Evolutionary conservation across 2,888 invertebrate species (phyloP), one percentile per base, ranked within the genome.

Genomic region (Lordiphosa andalusiaca): DNA sequence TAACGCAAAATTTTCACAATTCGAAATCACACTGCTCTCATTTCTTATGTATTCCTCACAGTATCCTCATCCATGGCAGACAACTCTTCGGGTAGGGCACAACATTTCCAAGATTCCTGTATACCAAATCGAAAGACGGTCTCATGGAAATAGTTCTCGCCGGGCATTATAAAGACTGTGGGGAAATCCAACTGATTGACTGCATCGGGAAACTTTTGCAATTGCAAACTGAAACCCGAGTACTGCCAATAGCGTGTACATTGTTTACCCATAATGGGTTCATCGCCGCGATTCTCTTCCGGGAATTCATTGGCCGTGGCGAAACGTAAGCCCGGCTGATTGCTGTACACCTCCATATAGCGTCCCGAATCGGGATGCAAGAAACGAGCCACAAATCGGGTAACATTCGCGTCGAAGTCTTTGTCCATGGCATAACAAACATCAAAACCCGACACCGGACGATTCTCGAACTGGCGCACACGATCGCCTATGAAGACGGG

Each of bases 171-270:
- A 42, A 95, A 91, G 0, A 93, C 91, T 48, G 92, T 92, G 0
- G 96, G 96, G 80, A 96, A 96, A 73, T 94, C 93, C 72, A 89
- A 89, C 94, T 95, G 93, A 88, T 97, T 96, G 1, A 95, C 91
- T 2, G 97, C 95, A 89, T 98, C 95, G 0, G 98, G 97, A 90
- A 93, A 97, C 86, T 96, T 95, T 89, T 98, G 97, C 0, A 97
- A 94, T 91, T 97, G 97, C 42, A 97, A 90, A 86, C 96, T 96
- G 80, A 97, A 93, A 1, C 95, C 95, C 0, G 94, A 94, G 81
- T 96, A 95, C 69, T 93, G 93, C 63, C 90, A 92, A 86, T 97
- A 97, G 12, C 86, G 81, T 0, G 92, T 91, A 1, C 94, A 93
- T 3, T 91, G 90, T 87, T 96, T 96, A 0, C 97, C 97, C 21